Evolutionary conservation across 2,113 vertebrate species (phyloP), one percentile per base, ranked within the genome.

Genomic region (Arenaria interpres): DNA sequence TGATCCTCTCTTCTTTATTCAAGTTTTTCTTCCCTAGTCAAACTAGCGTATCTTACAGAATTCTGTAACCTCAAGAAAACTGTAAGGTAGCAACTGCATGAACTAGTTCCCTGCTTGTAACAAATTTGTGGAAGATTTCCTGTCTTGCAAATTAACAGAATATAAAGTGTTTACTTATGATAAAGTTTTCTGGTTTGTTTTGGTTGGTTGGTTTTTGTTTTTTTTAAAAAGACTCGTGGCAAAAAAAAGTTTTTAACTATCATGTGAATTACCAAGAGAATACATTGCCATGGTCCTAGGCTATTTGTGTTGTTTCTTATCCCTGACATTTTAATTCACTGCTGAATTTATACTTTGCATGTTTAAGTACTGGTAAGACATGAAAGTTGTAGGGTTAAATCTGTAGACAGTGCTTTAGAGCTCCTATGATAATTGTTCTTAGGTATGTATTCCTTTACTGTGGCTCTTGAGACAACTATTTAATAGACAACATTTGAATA

Each of bases 401-500:
- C 64, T 96, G 67, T 95, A 97, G 92, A 85, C 90, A 84, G 60
- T 96, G 93, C 92, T 97, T 96, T 96, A 96, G 95, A 97, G 89
- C 87, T 91, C 91, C 93, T 96, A 43, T 92, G 79, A 79, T 95
- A 76, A 91, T 94, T 97, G 83, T 97, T 96, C 88, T 96, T 94
- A 96, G 75, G 93, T 96, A 91, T 90, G 68, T 97, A 97, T 89
- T 95, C 84, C 82, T 89, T 97, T 94, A 85, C 71, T 93, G 17
- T 96, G 91, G 67, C 91, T 90, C 81, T 96, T 12, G 85, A 97
- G 96, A 97, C 88, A 95, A 83, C 76, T 97, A 35, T 96, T 98
- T 98, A 97, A 97, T 97, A 98, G 93, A 90, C 82, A 97, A 96
- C 90, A 97, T 95, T 98, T 98, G 95, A 97, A 97, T 97, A 97